Evolutionary conservation across 1,140 invertebrate genomes (phyloP).

Genomic region (Bathynomus jamesi): DNA sequence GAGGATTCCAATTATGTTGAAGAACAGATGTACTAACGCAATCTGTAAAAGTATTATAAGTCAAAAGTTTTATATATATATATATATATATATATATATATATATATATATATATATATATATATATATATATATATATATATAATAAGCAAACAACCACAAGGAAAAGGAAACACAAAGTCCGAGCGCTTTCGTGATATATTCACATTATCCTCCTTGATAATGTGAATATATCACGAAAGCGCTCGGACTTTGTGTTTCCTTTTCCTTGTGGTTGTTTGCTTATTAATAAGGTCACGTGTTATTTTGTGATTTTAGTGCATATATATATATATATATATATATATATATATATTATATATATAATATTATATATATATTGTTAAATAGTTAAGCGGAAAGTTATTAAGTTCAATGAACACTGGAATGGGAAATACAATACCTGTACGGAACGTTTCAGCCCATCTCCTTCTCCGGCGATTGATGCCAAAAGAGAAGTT

Average conservation of each 20-base stretch:
- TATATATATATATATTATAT: not conserved
- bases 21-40: slow-evolving; percentile 55
- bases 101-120: not conserved
- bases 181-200: no score
- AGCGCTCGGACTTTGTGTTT: no score
- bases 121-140: not conserved
- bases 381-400: not conserved
- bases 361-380: not conserved
- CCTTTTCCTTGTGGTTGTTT: no score
- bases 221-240: no score
- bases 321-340: no score
- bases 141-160: no score
- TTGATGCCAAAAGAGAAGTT: slow-evolving; percentile 49
- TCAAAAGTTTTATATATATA: no score
- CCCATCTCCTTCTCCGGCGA: slow-evolving; percentile 43
- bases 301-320: no score
- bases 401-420: not conserved
- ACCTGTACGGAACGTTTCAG: slow-evolving; percentile 43
- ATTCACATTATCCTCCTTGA: no score
- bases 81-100: not conserved
- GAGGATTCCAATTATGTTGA: slow-evolving; percentile 55
- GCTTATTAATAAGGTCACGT: no score
- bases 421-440: not conserved
- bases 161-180: not conserved
- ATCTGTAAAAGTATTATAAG: slow-evolving; percentile 46